These are phyloP conservation scores for Cephus rjabovi DNA, from an alignment of 2,888 invertebrate genomes.

Conservation along the genomic window DNA sequence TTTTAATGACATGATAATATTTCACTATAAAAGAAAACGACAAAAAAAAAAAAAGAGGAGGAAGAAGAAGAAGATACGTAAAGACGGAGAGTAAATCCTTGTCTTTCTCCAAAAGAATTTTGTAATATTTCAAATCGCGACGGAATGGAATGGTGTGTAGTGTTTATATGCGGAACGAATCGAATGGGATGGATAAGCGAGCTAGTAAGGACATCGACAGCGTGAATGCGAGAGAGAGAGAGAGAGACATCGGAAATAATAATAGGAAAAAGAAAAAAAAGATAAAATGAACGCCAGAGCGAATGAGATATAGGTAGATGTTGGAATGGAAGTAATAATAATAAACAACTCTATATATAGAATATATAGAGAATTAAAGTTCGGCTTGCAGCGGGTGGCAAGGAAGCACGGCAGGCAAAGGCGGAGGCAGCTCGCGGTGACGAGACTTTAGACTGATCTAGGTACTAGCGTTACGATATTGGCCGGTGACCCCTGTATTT, in stretches of 20 bases:
- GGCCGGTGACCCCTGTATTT: not conserved
- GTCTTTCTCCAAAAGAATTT: slow-evolving; percentile 39
- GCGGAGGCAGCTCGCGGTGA: slow-evolving; percentile 65
- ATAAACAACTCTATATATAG: slow-evolving; percentile 15
- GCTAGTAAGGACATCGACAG: slow-evolving; percentile 17
- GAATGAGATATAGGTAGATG: slow-evolving; percentile 29
- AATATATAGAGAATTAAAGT: not conserved
- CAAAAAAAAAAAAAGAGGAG: slow-evolving; percentile 40
- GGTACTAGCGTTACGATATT: slow-evolving; percentile 63
- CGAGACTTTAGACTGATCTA: slow-evolving; percentile 67
- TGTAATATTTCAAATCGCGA: too few relatives aligned
- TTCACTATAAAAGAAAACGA: slow-evolving; percentile 50
- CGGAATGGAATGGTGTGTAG: too few relatives aligned
- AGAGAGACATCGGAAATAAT: slow-evolving; percentile 11
- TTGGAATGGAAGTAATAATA: slow-evolving; percentile 26
- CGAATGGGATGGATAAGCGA: slow-evolving; percentile 9
- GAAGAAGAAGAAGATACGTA: slow-evolving; percentile 8
- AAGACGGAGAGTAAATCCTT: slow-evolving; percentile 32
- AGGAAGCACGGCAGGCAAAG: slow-evolving; percentile 44
- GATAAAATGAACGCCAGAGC: slow-evolving; percentile 18
- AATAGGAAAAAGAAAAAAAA: not conserved
- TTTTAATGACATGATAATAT: slow-evolving; percentile 65
- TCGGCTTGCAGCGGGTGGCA: slow-evolving; percentile 7
- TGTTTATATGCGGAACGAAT: not conserved
- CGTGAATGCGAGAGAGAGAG: slow-evolving; percentile 3